Base-by-base conservation (phyloP, 2,113 vertebrate genomes). In the Nothocercus nigrocapillus region DNA sequence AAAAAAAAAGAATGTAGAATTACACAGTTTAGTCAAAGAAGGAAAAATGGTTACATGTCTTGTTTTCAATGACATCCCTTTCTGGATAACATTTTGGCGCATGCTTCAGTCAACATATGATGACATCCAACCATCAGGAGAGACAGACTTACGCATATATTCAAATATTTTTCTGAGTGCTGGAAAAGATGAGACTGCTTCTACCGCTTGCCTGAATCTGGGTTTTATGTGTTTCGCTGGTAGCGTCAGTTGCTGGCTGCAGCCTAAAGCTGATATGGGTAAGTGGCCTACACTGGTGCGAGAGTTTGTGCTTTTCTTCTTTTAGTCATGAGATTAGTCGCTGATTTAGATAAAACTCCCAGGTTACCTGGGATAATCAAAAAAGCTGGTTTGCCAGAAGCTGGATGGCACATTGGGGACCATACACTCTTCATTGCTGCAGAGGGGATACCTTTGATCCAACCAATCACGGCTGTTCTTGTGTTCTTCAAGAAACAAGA, bases 41-140 rank as follows among this genome's bases (percentile, higher is more conserved):
- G 6, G 6, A 58, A 72, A 85, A 62, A 40, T 10, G 22, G 27
- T 45, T 40, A 45, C 0, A 0, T 11, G 3, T 2, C 14, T 63
- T 56, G 20, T 68, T 92, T 89, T 68, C 28, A 47, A 88, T 32
- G 22, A 64, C 7, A 21, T 40, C 5, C 3, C 5, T 89, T 73
- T 54, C 34, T 74, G 58, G 15, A 54, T 8, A 80, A 15, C 28
- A 34, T 62, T 79, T 44, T 72, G 30, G 25, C 32, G 56, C 8
- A 15, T 2, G 2, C 15, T 91, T 93, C 38, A 44, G 4, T 85
- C 58, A 76, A 11, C 5, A 36, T 68, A 19, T 51, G 40, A 28
- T 56, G 75, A 59, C 6, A 27, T 18, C 7, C 20, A 79, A 28
- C 24, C 68, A 53, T 32, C 9, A 49, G 30, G 11, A 85, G 13